These are phyloP conservation scores for Tryphoninae sp. DNA, from an alignment of 2,888 invertebrate genomes.

Conservation along the genomic window DNA sequence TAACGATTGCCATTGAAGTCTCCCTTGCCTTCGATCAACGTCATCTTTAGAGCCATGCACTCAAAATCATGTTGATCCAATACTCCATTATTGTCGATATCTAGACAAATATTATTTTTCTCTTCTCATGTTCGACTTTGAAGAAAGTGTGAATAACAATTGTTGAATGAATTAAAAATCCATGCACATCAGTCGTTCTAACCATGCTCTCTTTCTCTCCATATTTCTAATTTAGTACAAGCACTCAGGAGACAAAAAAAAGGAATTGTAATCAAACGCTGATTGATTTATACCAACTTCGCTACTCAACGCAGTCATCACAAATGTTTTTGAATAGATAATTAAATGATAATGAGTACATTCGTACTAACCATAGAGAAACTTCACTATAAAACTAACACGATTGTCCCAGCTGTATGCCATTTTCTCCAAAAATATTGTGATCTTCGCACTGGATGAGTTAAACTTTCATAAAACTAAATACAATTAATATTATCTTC, in stretches of 20 bases:
- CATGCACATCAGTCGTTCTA: too few relatives aligned
- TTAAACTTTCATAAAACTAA: not conserved
- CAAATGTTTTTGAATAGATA: not conserved
- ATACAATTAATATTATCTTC: not conserved
- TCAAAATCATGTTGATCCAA: constrained; percentile 92
- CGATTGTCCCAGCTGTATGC: constrained; percentile 93
- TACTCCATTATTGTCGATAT: constrained; percentile 93
- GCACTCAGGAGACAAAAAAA: too few relatives aligned
- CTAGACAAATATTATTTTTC: constrained; percentile 80
- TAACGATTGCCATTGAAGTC: constrained; percentile 88
- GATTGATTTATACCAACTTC: too few relatives aligned
- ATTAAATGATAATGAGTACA: constrained; percentile 26
- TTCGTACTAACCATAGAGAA: constrained; percentile 88
- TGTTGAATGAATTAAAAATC: not conserved
- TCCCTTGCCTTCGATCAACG: constrained; percentile 91
- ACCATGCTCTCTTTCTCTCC: too few relatives aligned
- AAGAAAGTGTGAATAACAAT: not conserved
- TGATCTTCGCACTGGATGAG: constrained; percentile 8
- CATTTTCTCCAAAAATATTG: constrained; percentile 81
- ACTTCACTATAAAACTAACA: constrained; percentile 91
- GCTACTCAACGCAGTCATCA: not conserved
- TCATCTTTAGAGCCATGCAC: constrained; percentile 91
- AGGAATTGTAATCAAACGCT: too few relatives aligned
- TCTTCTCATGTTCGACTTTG: constrained; percentile 32
- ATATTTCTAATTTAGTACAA: too few relatives aligned